A percentile compares a stretch with the other conserved stretches of the same genome.
Conservation (phyloP, 2,888 invertebrate species). For the Euproctis similis region DNA sequence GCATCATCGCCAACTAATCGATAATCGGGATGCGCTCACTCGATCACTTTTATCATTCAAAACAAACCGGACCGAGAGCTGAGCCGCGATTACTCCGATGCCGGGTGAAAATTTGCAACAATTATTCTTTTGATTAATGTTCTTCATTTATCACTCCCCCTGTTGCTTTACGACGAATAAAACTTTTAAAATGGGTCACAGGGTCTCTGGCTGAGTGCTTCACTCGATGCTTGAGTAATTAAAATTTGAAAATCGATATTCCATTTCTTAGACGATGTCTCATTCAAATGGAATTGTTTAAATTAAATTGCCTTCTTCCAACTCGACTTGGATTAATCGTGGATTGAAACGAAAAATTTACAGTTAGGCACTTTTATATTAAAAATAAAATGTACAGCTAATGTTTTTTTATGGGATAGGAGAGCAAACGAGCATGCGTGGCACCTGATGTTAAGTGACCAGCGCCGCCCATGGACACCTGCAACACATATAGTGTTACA, state of each 20-base stretch:
- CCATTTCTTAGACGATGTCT: conserved; percentile 18
- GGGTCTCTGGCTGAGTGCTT: conserved; percentile 61
- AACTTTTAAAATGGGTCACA: conserved; percentile 75
- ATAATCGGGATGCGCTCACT: conserved; percentile 17
- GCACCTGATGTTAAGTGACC: too few relatives aligned
- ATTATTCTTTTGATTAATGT: conserved; percentile 72
- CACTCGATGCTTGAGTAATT: conserved; percentile 58
- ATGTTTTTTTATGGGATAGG: too few relatives aligned
- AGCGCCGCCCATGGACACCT: too few relatives aligned
- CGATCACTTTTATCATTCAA: conserved; percentile 42
- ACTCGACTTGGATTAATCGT: too few relatives aligned
- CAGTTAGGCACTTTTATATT: too few relatives aligned
- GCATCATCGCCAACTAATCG: conserved; percentile 9
- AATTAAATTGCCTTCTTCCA: conserved; percentile 2
- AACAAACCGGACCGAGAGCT: conserved; percentile 45
- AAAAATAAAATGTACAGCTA: too few relatives aligned
- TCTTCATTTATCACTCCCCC: conserved; percentile 72
- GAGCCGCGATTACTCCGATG: conserved; percentile 46
- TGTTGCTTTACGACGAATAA: conserved; percentile 51
- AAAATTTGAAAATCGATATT: conserved; percentile 61
- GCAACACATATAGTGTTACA: too few relatives aligned
- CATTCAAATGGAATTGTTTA: conserved; percentile 5
- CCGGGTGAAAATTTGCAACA: conserved; percentile 68
- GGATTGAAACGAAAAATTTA: too few relatives aligned
- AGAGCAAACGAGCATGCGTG: too few relatives aligned